Percentiles rank a stretch among this genome's conserved stretches.
Evolutionary conservation across 2,113 vertebrate genomes (phyloP).

Genomic region (Platichthys flesus): DNA sequence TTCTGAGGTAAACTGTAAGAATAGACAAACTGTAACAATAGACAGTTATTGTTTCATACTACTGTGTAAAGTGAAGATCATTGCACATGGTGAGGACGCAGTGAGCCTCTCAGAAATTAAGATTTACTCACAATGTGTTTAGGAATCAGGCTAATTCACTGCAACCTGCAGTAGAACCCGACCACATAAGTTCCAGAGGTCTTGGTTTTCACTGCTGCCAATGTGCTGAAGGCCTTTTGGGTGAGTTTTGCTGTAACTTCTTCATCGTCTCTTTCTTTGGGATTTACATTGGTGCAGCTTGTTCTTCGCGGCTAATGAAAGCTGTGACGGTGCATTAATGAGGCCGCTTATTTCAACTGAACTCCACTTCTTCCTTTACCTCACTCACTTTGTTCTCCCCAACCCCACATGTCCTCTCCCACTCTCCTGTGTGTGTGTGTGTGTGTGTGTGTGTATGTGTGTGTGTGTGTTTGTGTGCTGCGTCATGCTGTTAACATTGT

Average conservation of each 20-base stretch:
- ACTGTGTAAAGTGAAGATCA: not conserved
- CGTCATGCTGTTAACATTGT: conserved; percentile 39
- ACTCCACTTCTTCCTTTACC: conserved; percentile 72
- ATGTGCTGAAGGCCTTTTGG: conserved; percentile 48
- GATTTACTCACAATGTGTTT: conserved; percentile 52
- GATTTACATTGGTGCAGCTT: conserved; percentile 67
- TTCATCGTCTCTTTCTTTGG: conserved; percentile 69
- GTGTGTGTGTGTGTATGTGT: too few species aligned
- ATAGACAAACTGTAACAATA: not conserved
- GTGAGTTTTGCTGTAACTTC: conserved; percentile 41
- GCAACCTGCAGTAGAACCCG: conserved; percentile 26
- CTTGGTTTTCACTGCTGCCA: conserved; percentile 21
- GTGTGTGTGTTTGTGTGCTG: conserved; percentile 5
- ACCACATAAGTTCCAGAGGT: conserved; percentile 7
- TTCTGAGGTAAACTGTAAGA: not conserved
- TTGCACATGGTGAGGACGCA: not conserved
- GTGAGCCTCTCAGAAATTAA: conserved; percentile 53
- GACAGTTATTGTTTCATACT: too few species aligned
- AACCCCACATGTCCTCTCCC: conserved; percentile 39
- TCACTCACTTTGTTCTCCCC: conserved; percentile 54
- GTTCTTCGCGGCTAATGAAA: conserved; percentile 88
- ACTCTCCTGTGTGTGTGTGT: conserved; percentile 15
- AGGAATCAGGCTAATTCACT: conserved; percentile 35
- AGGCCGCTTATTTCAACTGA: conserved; percentile 84
- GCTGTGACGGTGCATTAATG: conserved; percentile 89